These are phyloP conservation scores for Chironomus riparius DNA, from an alignment of 2,888 invertebrate species.

Conservation along the genomic window DNA sequence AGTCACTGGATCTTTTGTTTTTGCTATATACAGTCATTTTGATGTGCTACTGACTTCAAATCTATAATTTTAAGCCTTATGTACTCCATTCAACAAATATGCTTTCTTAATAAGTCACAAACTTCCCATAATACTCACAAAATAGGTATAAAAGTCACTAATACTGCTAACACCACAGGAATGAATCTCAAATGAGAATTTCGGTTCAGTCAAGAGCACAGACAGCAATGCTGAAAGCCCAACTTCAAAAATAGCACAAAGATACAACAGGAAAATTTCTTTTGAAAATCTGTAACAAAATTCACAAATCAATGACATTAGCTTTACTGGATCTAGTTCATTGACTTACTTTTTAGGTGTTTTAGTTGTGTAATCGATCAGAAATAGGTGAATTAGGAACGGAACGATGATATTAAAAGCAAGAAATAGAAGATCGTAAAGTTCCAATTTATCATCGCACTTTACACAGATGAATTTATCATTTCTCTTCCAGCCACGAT, in stretches of 20 bases:
- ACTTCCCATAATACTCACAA: slow-evolving; percentile 39
- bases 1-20: not conserved
- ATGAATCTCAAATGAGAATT: slow-evolving; percentile 63
- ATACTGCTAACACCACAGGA: slow-evolving; percentile 72
- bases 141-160: slow-evolving; percentile 94
- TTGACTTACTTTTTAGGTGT: slow-evolving; percentile 7
- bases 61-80: no score
- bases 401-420: slow-evolving; percentile 89
- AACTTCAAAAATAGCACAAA: slow-evolving; percentile 77
- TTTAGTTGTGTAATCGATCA: slow-evolving; percentile 71
- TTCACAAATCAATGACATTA: slow-evolving; percentile 14
- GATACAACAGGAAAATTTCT: slow-evolving; percentile 65
- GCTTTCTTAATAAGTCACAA: no score
- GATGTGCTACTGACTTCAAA: not conserved
- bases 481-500: slow-evolving; percentile 64
- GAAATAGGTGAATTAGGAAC: slow-evolving; percentile 83
- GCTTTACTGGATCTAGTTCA: not conserved
- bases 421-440: slow-evolving; percentile 90
- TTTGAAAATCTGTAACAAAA: slow-evolving; percentile 53
- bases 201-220: slow-evolving; percentile 70
- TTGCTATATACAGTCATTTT: not conserved
- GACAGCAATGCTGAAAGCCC: slow-evolving; percentile 64
- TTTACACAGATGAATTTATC: slow-evolving; percentile 60
- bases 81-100: no score
- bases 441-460: slow-evolving; percentile 63